phyloP scores from a whole-genome alignment of 2,113 vertebrate species.

The Pongo pygmaeus region DNA sequence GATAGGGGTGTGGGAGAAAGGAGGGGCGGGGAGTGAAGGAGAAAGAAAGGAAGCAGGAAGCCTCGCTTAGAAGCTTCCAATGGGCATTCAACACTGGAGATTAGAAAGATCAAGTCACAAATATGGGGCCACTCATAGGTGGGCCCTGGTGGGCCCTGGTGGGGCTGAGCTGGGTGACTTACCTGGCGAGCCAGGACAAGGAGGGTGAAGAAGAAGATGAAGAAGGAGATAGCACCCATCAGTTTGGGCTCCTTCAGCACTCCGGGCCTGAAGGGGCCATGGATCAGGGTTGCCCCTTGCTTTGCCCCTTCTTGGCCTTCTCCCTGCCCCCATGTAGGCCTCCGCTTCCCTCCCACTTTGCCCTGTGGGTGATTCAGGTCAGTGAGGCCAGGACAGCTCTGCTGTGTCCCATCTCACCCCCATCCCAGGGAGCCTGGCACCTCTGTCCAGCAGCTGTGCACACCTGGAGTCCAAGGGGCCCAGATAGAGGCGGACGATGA shows the following conservation, averaged over 20 bases:
- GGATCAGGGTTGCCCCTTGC: background rate
- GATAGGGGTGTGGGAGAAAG: background rate
- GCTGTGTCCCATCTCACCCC: background rate
- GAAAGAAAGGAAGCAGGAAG: slow-evolving; percentile 17
- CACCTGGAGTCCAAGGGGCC: slow-evolving; percentile 77
- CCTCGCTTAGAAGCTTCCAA: background rate
- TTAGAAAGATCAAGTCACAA: background rate
- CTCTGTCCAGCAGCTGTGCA: accelerated
- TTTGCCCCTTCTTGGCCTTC: background rate
- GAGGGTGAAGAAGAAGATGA: slow-evolving; percentile 90
- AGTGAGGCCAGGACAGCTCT: background rate
- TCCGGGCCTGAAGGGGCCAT: slow-evolving; percentile 81
- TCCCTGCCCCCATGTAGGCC: background rate
- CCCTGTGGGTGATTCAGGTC: background rate
- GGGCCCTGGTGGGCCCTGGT: background rate
- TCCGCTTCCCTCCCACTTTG: background rate
- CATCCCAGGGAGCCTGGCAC: background rate
- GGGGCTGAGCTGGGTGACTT: background rate
- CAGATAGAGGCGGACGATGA: slow-evolving; percentile 82
- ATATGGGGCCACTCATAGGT: background rate
- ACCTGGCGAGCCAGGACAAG: slow-evolving; percentile 92
- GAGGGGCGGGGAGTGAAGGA: background rate
- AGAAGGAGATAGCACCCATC: slow-evolving; percentile 91
- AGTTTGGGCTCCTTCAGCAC: slow-evolving; percentile 92
- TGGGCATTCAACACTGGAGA: background rate